Percentiles rank a stretch among this genome's conserved stretches.
These are phyloP conservation scores for Pediacus dermestoides DNA, from an alignment of 2,888 invertebrate genomes.

Conservation along the genomic window DNA sequence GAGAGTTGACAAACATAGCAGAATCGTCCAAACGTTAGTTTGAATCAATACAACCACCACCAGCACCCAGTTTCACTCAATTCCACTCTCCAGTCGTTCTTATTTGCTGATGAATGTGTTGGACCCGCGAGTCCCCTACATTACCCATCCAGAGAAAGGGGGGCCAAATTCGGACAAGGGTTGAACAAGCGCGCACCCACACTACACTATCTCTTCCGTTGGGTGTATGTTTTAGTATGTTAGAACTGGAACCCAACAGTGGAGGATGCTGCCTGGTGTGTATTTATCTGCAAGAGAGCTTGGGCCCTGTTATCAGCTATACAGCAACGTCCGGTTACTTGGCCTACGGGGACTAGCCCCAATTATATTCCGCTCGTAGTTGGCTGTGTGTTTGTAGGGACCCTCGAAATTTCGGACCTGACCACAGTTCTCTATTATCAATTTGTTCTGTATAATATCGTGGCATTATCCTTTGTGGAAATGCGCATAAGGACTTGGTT, in stretches of 20 bases:
- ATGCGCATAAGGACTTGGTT: too few relatives aligned
- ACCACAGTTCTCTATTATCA: too few relatives aligned
- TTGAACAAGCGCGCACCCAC: too few relatives aligned
- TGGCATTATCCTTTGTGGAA: too few relatives aligned
- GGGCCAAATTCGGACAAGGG: slow-evolving; percentile 17
- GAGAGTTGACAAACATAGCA: slow-evolving; percentile 2
- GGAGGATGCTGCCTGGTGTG: too few relatives aligned
- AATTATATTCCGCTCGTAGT: too few relatives aligned
- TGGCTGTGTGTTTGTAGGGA: too few relatives aligned
- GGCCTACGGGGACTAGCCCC: slow-evolving; percentile 5
- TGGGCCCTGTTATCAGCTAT: slow-evolving; percentile 3
- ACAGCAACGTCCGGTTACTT: slow-evolving; percentile 3
- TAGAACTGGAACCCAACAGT: too few relatives aligned
- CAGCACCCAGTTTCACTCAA: not conserved
- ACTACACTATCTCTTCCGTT: slow-evolving; percentile 16
- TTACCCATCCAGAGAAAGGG: too few relatives aligned
- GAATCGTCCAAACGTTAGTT: slow-evolving; percentile 2
- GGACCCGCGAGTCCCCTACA: slow-evolving; percentile 8
- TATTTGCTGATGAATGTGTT: slow-evolving; percentile 7
- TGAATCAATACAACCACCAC: slow-evolving; percentile 2
- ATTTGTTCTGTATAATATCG: too few relatives aligned
- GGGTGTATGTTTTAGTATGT: slow-evolving; percentile 5
- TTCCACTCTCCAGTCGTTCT: not conserved
- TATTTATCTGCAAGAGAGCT: not conserved
- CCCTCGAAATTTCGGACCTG: too few relatives aligned